Base-by-base conservation (phyloP, 2,888 invertebrate species). In the Tenthredo scrophulariae region DNA sequence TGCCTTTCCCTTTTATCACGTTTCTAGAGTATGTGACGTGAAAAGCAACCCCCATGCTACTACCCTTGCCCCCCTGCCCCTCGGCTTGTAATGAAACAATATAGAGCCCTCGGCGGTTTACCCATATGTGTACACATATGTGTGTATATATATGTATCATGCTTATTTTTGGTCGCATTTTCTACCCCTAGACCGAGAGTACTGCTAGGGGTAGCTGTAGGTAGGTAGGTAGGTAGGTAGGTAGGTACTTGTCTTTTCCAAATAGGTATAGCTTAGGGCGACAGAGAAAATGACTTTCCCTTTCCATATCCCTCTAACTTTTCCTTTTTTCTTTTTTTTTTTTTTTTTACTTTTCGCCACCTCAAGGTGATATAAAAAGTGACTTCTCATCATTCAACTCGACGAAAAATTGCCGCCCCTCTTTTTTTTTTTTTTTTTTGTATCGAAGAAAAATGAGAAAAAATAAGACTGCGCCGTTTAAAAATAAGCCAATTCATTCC, bases 21-120 rank as follows among this genome's bases (percentile, higher is more conserved):
- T 50, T 50, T 46, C 72, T 72, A 18, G 74, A 70, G 43, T 77
- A 84, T 72, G 67, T 74, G 85, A 85, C 84, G 86, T 86, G 85
- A 83, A 86, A 85, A 58, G 70, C 26, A 80, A 74, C 82, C 62
- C 72, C 62, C 84, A 84, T 80, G 84, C 84, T 67, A 50, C 65
- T 13, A 50, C 29, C 70, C 50, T 15, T n/a, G n/a, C 33, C 2
- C 37, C 18, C 37, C 7, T 37, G 7, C 40, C 43, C 40, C 26
- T n/a, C n/a, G 1, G 10, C 62, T 22, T 62, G 26, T 62, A 62
- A 62, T 62, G 62, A 62, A 62, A 62, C 62, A 62, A 62, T 62
- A 62, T 62, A 62, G 62, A 62, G 10, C 62, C 26, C 62, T 26
- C 62, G 62, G 62, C 22, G 62, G 62, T 62, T 62, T 26, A 62